Percentiles rank a stretch among this genome's conserved stretches.
Evolutionary conservation across 1,140 invertebrate species (phyloP).

Genomic region (Polyergus mexicanus): DNA sequence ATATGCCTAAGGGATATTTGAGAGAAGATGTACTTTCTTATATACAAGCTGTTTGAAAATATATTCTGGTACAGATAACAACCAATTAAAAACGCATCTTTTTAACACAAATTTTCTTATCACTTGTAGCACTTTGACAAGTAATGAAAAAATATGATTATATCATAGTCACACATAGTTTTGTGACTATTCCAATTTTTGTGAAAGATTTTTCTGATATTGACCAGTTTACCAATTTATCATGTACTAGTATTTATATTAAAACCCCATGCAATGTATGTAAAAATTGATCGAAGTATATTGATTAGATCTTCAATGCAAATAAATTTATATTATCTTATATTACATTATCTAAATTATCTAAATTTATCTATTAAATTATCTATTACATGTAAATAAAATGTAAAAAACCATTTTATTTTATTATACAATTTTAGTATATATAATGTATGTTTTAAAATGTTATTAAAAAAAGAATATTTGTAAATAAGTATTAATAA

Average conservation of each 20-base stretch:
- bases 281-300: neutral
- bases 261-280: neutral
- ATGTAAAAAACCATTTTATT: conserved; percentile 22
- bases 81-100: conserved; percentile 8
- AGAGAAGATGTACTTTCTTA: conserved; percentile 91
- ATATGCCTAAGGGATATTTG: conserved; percentile 88
- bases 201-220: neutral
- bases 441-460: neutral
- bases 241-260: conserved; percentile 11
- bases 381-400: conserved; percentile 23
- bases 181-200: conserved; percentile 10
- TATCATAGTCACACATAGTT: neutral
- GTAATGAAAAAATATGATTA: conserved; percentile 6
- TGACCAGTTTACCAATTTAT: neutral
- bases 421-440: conserved; percentile 7
- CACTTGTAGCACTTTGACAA: neutral
- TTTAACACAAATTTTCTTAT: conserved; percentile 5
- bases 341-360: conserved; percentile 20
- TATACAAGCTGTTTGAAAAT: conserved; percentile 82
- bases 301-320: neutral
- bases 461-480: neutral
- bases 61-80: neutral
- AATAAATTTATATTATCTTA: conserved; percentile 4
- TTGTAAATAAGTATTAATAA: conserved; percentile 41
- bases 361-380: conserved; percentile 1